These are phyloP conservation scores for Gadopsis marmoratus DNA, from an alignment of 2,797 vertebrate species.

Conservation along the genomic window DNA sequence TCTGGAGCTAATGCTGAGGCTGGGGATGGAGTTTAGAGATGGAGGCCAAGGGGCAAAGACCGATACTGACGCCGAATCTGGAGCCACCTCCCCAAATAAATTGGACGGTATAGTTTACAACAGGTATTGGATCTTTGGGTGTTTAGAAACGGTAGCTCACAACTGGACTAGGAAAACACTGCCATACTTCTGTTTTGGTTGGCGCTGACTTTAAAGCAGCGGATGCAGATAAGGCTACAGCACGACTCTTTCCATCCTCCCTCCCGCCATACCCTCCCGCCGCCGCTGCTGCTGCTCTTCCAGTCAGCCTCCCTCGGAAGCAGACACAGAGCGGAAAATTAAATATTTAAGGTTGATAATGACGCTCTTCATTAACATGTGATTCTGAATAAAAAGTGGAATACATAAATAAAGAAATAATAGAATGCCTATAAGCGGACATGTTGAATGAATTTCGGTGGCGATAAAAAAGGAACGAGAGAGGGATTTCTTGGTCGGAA, in stretches of 20 bases:
- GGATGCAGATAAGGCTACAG: conserved; percentile 75
- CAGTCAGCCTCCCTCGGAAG: conserved; percentile 80
- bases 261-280: conserved; percentile 17
- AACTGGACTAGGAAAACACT: conserved; percentile 38
- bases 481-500: conserved; percentile 69
- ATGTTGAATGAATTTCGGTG: conserved; percentile 76
- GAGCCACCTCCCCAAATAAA: conserved; percentile 21
- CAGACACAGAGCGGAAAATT: conserved; percentile 85
- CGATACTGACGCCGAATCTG: conserved; percentile 38
- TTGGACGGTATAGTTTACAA: conserved; percentile 12
- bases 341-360: conserved; percentile 88
- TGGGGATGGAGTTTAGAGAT: conserved; percentile 73
- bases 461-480: conserved; percentile 71
- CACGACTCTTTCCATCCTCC: conserved; percentile 53
- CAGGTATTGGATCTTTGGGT: conserved; percentile 37
- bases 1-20: conserved; percentile 77
- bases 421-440: conserved; percentile 79
- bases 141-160: conserved; percentile 39
- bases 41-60: conserved; percentile 65
- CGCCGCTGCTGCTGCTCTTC: conserved; percentile 61
- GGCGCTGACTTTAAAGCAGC: conserved; percentile 75
- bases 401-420: conserved; percentile 88
- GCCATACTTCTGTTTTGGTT: conserved; percentile 59
- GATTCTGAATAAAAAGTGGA: conserved; percentile 86
- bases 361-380: conserved; percentile 87